Base-by-base conservation (phyloP, 2,113 vertebrate species). In the Apodemus sylvaticus region DNA sequence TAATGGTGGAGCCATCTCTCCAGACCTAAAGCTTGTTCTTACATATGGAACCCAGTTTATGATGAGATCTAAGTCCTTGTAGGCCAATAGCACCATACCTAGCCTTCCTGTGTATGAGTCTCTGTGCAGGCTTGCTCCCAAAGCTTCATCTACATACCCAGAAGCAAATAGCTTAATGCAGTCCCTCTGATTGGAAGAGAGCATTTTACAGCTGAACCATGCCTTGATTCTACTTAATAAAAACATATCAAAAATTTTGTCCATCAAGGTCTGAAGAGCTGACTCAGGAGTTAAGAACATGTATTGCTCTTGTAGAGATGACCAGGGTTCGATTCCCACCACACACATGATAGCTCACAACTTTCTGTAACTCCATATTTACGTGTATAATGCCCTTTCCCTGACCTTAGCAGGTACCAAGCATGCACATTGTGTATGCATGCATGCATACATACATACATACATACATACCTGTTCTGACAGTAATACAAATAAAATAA, bases 81-180 rank as follows among this genome's bases (percentile, higher is more conserved):
- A 66, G 53, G 24, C 55, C 22, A 92, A 22, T 42, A 88, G 60
- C 48, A 92, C 19, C 89, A 64, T 81, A 66, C 89, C 53, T 81
- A 68, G 16, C 29, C 19, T 88, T 9, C 51, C 3, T 81, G 20
- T 39, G 3, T 66, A 39, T 39, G 26, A 29, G 34, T 58, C 48
- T 95, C 42, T 66, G 36, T 16, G 6, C 36, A 82, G 51, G 17
- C 16, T 22, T 93, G 24, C 26, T 36, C 26, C 53, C 68, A 36
- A 71, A 17, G 16, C n/a, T 93, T 86, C 91, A 89, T 86, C 85
- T 51, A 87, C 68, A 74, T 13, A 90, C 19, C 39, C 29, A 55
- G 55, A 92, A 92, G 70, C 42, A 90, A 86, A 77, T 87, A 86
- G 14, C 74, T 93, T 91, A 89, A 95, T 81, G 51, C 36, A 60